Evolutionary conservation across 23 tunicate species (phyloP).

Genomic region (Halocynthia roretzi): DNA sequence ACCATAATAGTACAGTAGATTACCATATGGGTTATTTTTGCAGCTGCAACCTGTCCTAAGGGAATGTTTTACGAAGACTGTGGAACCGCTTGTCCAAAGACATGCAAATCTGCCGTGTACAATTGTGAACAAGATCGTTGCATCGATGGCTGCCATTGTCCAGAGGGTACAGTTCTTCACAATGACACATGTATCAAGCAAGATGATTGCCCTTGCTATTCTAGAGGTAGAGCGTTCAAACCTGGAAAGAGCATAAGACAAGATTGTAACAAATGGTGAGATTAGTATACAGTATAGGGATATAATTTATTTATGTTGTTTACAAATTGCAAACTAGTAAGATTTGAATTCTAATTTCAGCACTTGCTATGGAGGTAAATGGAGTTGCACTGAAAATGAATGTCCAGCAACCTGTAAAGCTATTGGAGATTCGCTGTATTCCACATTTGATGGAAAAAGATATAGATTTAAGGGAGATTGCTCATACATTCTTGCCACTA

Average conservation of each 20-base stretch:
- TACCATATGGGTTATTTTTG: background rate
- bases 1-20: no score
- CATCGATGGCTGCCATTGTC: constrained; percentile 31
- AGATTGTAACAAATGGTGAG: constrained; percentile 24
- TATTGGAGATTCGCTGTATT: constrained; percentile 15
- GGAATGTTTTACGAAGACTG: constrained; percentile 26
- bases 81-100: constrained; percentile 22
- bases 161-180: constrained; percentile 10
- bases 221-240: background rate
- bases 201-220: constrained; percentile 16
- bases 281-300: background rate
- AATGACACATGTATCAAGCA: constrained; percentile 5
- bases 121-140: constrained; percentile 17
- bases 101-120: constrained; percentile 15
- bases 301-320: no score
- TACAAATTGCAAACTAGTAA: no score
- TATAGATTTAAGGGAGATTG: constrained; percentile 23
- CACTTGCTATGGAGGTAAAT: constrained; percentile 16
- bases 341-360: background rate
- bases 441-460: constrained; percentile 27
- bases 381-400: constrained; percentile 25
- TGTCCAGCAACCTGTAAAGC: constrained; percentile 22
- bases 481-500: constrained; percentile 23
- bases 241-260: constrained; percentile 5
- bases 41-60: constrained; percentile 12